Percentiles rank a stretch among this genome's conserved stretches.
Conservation (phyloP, 2,113 vertebrate genomes). For the Spheniscus mendiculus region DNA sequence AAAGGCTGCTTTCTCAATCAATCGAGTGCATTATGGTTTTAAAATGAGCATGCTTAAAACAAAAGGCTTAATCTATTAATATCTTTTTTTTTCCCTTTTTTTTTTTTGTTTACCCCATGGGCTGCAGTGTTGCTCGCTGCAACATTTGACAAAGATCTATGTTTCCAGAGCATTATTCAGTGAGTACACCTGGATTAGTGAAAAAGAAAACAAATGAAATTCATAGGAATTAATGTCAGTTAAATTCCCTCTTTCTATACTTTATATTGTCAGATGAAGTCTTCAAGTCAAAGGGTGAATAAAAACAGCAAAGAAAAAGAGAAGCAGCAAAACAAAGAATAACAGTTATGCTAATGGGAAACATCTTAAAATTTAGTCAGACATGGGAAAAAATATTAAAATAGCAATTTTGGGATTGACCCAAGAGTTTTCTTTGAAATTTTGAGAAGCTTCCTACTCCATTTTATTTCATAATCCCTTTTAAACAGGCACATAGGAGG, state of each 20-base stretch:
- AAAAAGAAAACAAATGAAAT: conserved; percentile 54
- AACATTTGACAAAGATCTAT: conserved; percentile 16
- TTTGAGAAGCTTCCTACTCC: neutral
- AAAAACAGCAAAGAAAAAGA: conserved; percentile 15
- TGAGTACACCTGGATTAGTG: conserved; percentile 42
- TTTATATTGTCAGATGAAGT: conserved; percentile 34
- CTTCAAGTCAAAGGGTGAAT: conserved; percentile 44
- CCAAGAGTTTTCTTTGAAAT: conserved; percentile 2
- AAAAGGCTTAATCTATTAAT: neutral
- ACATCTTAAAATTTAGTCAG: conserved; percentile 10
- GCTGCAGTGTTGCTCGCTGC: neutral
- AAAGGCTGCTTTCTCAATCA: neutral
- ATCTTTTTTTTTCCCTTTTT: neutral
- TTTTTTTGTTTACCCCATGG: neutral
- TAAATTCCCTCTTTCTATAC: conserved; percentile 38
- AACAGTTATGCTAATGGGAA: neutral
- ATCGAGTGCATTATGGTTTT: neutral
- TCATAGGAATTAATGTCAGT: conserved; percentile 34
- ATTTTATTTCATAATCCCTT: conserved; percentile 42
- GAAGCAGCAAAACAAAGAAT: conserved; percentile 8
- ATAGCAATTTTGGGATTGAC: neutral
- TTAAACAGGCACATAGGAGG: neutral
- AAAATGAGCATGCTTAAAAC: neutral
- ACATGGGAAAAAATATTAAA: neutral
- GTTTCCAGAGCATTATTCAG: conserved; percentile 30